Base-by-base conservation (phyloP, 2,888 invertebrate species). In the Cynaeus angustus region DNA sequence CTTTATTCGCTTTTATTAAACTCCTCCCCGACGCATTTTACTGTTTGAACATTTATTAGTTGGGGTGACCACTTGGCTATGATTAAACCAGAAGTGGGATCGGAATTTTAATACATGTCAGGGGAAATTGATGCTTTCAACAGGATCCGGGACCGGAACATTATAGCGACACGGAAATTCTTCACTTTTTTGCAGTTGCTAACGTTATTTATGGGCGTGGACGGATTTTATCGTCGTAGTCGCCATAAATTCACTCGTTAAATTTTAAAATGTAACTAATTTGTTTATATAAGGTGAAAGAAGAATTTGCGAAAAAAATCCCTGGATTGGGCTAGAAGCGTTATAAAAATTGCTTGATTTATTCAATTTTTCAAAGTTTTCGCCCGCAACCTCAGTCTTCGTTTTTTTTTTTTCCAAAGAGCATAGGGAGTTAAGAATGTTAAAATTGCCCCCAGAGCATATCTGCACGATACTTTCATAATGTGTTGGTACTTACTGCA, bases 21-120 rank as follows among this genome's bases (percentile, higher is more conserved):
- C 77, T 78, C 79, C 80, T 76, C 79, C 77, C 77, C 74, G 71
- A 74, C 79, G 76, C 77, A 80, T 82, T 81, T 77, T 76, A 80
- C 80, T 80, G 80, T 82, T 82, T 81, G 81, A 82, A 83, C 82
- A 81, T 83, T 83, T 82, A 83, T 83, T 82, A 82, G 82, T 81
- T 79, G 78, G 83, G 83, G 83, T 82, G 83, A 83, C 83, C 83
- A 81, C 79, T 83, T 80, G 81, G 77, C 81, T 78, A 79, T 81
- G 81, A 83, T 83, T 83, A 83, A 82, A 82, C 75, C 77, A 74
- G 76, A 74, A 75, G 75, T 73, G 72, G 75, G 80, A 76, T 75
- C 74, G 82, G 83, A 82, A 83, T 83, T 83, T 83, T 83, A 83
- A 83, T 83, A 83, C 78, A 80, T 80, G 83, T 83, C 83, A 82